phyloP scores from a whole-genome alignment of 2,113 vertebrate genomes.

The Sphaerodactylus townsendi region DNA sequence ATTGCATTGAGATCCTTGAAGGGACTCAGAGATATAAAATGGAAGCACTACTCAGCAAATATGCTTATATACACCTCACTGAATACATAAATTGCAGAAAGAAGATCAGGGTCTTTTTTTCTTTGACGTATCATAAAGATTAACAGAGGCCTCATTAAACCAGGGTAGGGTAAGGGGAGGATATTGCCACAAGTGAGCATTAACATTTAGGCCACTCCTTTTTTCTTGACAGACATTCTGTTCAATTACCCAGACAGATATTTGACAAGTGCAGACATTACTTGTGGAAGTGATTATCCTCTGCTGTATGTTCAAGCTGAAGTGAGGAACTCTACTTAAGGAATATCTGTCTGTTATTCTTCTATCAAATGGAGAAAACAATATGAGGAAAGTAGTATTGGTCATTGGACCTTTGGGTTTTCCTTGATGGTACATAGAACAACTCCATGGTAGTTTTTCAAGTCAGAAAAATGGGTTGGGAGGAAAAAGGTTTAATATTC shows the following conservation, averaged over 20 bases:
- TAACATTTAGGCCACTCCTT: not conserved
- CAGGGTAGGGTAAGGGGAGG: no score
- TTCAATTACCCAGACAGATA: not conserved
- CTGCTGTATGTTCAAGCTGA: not conserved
- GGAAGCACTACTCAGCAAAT: not conserved
- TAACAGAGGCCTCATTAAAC: not conserved
- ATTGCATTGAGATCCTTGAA: not conserved
- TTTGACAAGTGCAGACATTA: not conserved
- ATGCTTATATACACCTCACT: no score
- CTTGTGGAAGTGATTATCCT: not conserved
- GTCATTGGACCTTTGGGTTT: no score
- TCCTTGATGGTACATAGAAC: no score
- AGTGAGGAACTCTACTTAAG: not conserved
- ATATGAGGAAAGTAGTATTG: no score
- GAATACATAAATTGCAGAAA: not conserved
- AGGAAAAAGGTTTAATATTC: no score
- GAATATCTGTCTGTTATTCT: not conserved
- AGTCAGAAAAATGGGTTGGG: no score
- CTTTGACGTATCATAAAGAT: not conserved
- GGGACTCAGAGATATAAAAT: not conserved
- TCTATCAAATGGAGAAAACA: not conserved
- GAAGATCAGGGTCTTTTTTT: not conserved
- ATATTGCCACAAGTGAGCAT: not conserved
- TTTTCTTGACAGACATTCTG: not conserved
- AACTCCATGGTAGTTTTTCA: no score